Evolutionary conservation across 2,113 vertebrate genomes (phyloP), one percentile per base, ranked within the genome.

Genomic region (Mesembrinibis cayennensis): DNA sequence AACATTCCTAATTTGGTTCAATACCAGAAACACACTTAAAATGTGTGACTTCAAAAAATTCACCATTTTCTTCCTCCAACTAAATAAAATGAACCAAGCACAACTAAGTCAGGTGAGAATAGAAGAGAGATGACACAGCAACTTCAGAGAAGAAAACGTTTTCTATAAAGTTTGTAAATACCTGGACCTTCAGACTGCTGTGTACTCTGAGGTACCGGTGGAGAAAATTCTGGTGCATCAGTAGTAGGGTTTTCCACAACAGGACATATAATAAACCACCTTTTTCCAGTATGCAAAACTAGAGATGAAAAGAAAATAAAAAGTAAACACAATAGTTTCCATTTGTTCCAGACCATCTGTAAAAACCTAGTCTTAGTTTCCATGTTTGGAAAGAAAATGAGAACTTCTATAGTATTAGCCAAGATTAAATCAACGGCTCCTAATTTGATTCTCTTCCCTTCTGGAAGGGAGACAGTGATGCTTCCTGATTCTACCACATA

Each of bases 261-360:
- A 2, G 99, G 99, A 91, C 99, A 99, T 94, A 99, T 99, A 94
- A 99, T 99, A 96, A 99, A 99, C 99, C 99, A 99, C 58, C 99
- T 98, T 97, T 99, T 99, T 23, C 99, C 99, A 20, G 99, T 99
- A 89, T 99, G 99, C 73, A 99, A 98, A 94, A 99, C 99, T 99
- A 91, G 89, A 63, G 21, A 52, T 50, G 91, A 61, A 90, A 85
- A 96, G 42, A 95, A 96, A 70, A 62, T 7, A 58, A 87, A n/a
- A 71, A 20, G 26, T 69, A 71, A 91, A 62, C 5, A 30, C 10
- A 58, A 8, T 4, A 45, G n/a, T 30, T 77, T 47, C 47, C 14
- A 29, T 42, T 77, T 27, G 26, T 25, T 80, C 30, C 62, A 83
- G 19, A 84, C 56, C 15, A 69, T 38, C 32, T 53, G 21, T 52